phyloP scores from a whole-genome alignment of 1,140 invertebrate species.

The Drosophila pectinifera region DNA sequence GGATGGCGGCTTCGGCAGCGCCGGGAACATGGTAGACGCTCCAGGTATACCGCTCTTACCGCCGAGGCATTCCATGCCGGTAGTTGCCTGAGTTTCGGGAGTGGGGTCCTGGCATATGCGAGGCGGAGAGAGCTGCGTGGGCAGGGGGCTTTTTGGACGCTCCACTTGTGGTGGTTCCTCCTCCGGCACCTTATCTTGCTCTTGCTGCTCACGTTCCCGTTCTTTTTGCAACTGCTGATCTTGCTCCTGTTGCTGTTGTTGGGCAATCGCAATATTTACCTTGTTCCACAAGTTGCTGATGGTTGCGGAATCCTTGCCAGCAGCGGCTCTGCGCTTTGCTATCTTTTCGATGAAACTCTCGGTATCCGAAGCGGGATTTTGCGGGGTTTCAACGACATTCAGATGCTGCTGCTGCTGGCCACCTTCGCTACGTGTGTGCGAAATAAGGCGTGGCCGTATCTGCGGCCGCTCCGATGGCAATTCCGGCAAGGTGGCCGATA shows the following conservation, averaged over 20 bases:
- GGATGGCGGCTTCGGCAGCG: constrained; percentile 70
- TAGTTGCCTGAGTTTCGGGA: constrained; percentile 25
- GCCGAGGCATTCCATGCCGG: constrained; percentile 54
- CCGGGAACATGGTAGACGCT: constrained; percentile 55
- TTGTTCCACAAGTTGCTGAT: constrained; percentile 71
- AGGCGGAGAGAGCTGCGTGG: constrained; percentile 41
- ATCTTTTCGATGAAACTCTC: constrained; percentile 78
- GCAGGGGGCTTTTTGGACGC: constrained; percentile 16
- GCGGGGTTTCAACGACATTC: constrained; percentile 34
- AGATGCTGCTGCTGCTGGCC: constrained; percentile 26
- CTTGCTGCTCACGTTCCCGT: constrained; percentile 1
- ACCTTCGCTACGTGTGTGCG: constrained; percentile 63
- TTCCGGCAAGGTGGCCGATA: constrained; percentile 72
- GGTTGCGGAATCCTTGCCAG: constrained; percentile 59
- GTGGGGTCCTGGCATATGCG: constrained; percentile 18
- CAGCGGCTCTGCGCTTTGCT: constrained; percentile 69
- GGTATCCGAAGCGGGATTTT: constrained; percentile 27
- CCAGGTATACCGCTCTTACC: constrained; percentile 50
- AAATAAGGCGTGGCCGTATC: constrained; percentile 68
- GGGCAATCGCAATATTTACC: constrained; percentile 67
- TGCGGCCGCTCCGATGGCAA: constrained; percentile 75
- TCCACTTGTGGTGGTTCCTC: not conserved
- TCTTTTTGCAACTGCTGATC: constrained; percentile 2
- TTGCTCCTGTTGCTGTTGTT: constrained; percentile 38
- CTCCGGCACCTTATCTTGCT: not conserved